Base-by-base conservation (phyloP, 2,113 vertebrate genomes). In the Lamprotornis superbus region DNA sequence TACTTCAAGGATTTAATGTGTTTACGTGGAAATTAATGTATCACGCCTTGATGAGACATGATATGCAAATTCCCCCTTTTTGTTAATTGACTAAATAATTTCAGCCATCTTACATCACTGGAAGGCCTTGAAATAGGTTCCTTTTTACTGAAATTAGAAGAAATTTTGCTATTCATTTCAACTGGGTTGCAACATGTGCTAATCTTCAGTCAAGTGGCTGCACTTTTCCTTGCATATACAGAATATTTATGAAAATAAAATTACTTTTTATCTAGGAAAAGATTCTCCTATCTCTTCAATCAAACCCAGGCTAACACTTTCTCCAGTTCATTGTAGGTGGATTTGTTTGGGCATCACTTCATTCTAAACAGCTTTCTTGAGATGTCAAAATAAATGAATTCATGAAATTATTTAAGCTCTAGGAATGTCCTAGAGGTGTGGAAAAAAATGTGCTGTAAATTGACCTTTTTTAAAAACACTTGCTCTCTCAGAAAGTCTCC, bases 351-450 rank as follows among this genome's bases (percentile, higher is more conserved):
- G 83, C 37, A 67, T 47, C 21, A 71, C 63, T 94, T 90, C 33
- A 55, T 77, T 90, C 77, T 52, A 63, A 88, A 14, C 9, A 47
- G 15, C 44, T 89, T 93, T 61, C 55, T 35, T 70, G 39, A 88
- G n/a, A 56, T 75, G 68, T 88, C 75, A 88, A 83, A 83, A 94
- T 83, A 95, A 94, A 92, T 56, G 39, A 90, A 93, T 74, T 83
- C 23, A 50, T 93, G 6, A 90, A 86, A 93, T 90, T 77, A 63
- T 81, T 94, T 77, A 86, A 78, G 44, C 49, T 71, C 11, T 47
- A 63, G 52, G 23, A 86, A 60, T 57, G 27, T 85, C 42, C 70
- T 84, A 30, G 79, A 56, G 63, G 65, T 63, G 83, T 74, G 65
- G n/a, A n/a, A 82, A 91, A 84, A 91, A 73, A 75, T 24, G 35